A percentile compares a stretch with the other conserved stretches of the same genome.
phyloP scores from a whole-genome alignment of 2,888 invertebrate genomes.

The Oligia latruncula region DNA sequence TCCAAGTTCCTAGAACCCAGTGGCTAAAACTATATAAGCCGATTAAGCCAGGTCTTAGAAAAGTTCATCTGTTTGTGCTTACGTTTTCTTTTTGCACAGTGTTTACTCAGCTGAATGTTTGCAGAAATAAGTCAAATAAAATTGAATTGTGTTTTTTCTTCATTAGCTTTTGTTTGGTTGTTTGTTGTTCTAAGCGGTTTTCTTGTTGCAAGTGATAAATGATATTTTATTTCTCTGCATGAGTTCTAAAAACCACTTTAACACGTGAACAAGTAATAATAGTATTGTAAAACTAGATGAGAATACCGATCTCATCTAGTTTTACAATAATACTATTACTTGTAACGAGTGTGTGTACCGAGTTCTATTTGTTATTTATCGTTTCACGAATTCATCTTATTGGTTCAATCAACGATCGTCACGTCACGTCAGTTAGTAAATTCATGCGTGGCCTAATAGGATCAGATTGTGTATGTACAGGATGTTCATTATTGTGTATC shows the following conservation, averaged over 20 bases:
- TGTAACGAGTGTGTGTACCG: no score
- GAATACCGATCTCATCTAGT: no score
- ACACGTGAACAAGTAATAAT: background rate
- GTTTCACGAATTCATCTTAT: background rate
- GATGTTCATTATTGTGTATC: no score
- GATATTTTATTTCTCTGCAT: background rate
- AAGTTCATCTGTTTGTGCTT: conserved; percentile 8
- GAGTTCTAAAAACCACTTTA: no score
- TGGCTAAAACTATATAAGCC: conserved; percentile 35
- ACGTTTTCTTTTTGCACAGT: conserved; percentile 19
- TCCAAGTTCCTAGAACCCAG: conserved; percentile 14
- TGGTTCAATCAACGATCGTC: background rate
- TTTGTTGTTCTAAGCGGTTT: background rate
- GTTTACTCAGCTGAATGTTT: background rate
- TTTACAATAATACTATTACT: no score
- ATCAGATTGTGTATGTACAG: background rate
- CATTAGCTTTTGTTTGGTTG: background rate
- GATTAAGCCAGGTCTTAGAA: conserved; percentile 21
- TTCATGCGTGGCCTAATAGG: background rate
- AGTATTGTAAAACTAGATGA: no score
- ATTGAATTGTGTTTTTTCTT: background rate
- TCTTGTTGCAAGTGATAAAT: background rate
- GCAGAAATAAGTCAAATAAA: background rate
- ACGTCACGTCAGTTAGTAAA: no score
- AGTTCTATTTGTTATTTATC: background rate